Percentiles rank a stretch among this genome's conserved stretches.
These are phyloP conservation scores for Dromiciops gliroides DNA, from an alignment of 2,113 vertebrate species.

Conservation along the genomic window DNA sequence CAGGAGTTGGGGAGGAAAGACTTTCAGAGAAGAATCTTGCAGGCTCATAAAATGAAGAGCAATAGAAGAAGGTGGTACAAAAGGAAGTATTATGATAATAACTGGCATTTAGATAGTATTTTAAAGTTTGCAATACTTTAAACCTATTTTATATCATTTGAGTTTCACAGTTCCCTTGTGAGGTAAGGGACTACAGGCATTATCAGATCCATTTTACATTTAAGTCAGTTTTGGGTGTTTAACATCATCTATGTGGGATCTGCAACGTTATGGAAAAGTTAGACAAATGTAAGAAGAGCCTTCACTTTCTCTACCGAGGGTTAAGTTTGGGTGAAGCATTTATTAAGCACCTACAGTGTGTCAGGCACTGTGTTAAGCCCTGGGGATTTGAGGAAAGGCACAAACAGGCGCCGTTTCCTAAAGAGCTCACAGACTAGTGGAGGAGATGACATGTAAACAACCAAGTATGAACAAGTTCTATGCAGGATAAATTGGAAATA, in stretches of 20 bases:
- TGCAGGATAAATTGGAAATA: not conserved
- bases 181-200: not conserved
- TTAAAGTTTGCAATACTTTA: not conserved
- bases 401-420: not conserved
- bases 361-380: not conserved
- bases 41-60: not conserved
- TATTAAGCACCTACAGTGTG: not conserved
- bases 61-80: not conserved
- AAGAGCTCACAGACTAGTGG: not conserved
- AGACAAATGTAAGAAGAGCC: not conserved
- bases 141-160: not conserved
- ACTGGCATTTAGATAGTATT: not conserved
- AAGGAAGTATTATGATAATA: not conserved
- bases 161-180: not conserved
- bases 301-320: not conserved
- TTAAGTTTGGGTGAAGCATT: not conserved
- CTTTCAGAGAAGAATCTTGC: not conserved
- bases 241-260: not conserved
- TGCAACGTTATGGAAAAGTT: not conserved
- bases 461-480: not conserved
- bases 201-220: not conserved
- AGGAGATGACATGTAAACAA: not conserved
- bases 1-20: conserved; percentile 40
- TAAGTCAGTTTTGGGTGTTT: not conserved
- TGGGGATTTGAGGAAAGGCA: not conserved